These are phyloP conservation scores for Patiria pectinifera DNA, from an alignment of 53 echinoderm and acorn worm species.

Conservation along the genomic window DNA sequence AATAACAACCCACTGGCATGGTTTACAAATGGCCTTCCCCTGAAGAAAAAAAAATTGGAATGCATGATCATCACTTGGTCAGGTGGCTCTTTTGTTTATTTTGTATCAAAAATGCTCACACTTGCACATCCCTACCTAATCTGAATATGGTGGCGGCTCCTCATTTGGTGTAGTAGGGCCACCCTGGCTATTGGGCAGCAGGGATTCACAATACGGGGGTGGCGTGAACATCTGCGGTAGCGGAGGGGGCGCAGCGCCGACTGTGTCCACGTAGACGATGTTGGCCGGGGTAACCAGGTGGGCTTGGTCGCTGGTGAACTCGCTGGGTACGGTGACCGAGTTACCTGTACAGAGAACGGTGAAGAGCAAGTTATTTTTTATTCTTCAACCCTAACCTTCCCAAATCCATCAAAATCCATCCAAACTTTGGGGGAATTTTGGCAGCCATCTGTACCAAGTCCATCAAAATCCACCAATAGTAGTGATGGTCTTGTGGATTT, in stretches of 20 bases:
- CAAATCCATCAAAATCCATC: too few relatives aligned
- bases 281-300: slow-evolving; percentile 50
- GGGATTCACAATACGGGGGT: slow-evolving; percentile 29
- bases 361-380: not conserved
- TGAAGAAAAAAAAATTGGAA: not conserved
- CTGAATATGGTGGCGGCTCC: slow-evolving; percentile 39
- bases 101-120: not conserved
- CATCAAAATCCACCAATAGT: too few relatives aligned
- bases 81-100: not conserved
- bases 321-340: slow-evolving; percentile 13
- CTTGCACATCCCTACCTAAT: slow-evolving; percentile 15
- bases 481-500: too few relatives aligned
- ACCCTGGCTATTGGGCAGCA: slow-evolving; percentile 5
- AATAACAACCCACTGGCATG: not conserved
- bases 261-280: slow-evolving; percentile 36
- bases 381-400: too few relatives aligned
- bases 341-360: not conserved
- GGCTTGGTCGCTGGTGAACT: slow-evolving; percentile 46
- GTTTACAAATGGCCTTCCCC: not conserved
- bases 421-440: too few relatives aligned
- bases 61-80: not conserved
- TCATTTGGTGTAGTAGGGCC: not conserved
- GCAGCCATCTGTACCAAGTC: too few relatives aligned
- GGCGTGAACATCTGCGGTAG: slow-evolving; percentile 36
- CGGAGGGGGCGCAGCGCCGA: slow-evolving; percentile 10